Evolutionary conservation across 2,113 vertebrate species (phyloP), one percentile per base, ranked within the genome.

Genomic region (Malurus cyaneus): DNA sequence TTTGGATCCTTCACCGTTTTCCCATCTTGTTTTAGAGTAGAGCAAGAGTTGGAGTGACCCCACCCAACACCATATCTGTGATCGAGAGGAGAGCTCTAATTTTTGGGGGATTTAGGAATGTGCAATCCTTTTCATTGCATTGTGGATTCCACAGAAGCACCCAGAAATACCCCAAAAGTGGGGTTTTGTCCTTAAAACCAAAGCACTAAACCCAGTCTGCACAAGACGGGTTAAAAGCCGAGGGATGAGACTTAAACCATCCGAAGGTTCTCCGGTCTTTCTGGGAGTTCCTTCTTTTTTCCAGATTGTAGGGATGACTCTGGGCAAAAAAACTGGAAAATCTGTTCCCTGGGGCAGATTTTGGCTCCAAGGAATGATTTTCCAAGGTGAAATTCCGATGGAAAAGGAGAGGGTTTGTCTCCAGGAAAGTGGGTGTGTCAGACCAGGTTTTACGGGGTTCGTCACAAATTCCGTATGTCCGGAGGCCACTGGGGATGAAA

Each of bases 241-340:
- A 47, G 18, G 49, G 57, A 42, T 67, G 41, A 42, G 60, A 24
- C 10, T 31, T 15, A 8, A 50, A 14, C 26, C 24, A 9, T 11
- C 2, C 0, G 0, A 69, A 86, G 34, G 11, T 24, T 5, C 66
- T 32, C 12, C 15, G 0, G 1, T 18, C 25, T 50, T 69, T 13
- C 26, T 15, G 20, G 32, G 41, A 47, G 61, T 82, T 77, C 20
- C 34, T 61, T 54, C 42, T 28, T n/a, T 41, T 47, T 29, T 19
- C 8, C 18, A 23, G 62, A 23, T 11, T 11, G 21, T 64, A 34
- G 47, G 49, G 20, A 11, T 31, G 34, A 18, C 20, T 25, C 1
- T 5, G 3, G 19, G 12, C 5, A n/a, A 66, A 65, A 11, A 28
- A 29, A 15, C 3, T 13, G 6, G 17, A 18, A 46, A 79, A 72